phyloP scores from a whole-genome alignment of 2,797 vertebrate species.

The Coendou prehensilis region DNA sequence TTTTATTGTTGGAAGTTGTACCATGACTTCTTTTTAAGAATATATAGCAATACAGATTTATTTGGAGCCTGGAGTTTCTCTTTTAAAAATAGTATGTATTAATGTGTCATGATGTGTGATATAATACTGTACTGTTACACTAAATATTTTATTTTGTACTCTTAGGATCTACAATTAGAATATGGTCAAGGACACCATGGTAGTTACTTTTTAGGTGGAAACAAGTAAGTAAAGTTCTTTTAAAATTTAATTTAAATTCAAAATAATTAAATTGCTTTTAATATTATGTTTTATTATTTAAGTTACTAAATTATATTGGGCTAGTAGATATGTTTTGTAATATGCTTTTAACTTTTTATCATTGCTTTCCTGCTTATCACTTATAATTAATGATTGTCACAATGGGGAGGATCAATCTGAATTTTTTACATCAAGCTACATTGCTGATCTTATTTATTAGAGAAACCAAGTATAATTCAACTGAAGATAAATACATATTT shows the following conservation, averaged over 20 bases:
- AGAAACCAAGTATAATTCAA: slow-evolving; percentile 7
- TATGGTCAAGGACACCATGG: slow-evolving; percentile 94
- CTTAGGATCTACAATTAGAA: slow-evolving; percentile 95
- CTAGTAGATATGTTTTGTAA: slow-evolving; percentile 24
- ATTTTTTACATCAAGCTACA: slow-evolving; percentile 8
- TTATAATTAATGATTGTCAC: background rate
- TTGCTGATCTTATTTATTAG: slow-evolving; percentile 44
- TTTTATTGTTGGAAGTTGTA: slow-evolving; percentile 60
- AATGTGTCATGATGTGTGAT: background rate
- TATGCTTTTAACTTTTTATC: slow-evolving; percentile 38
- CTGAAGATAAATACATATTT: slow-evolving; percentile 32
- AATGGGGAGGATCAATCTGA: background rate
- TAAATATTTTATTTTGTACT: slow-evolving; percentile 71
- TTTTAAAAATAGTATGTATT: slow-evolving; percentile 57
- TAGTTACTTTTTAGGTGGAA: slow-evolving; percentile 94
- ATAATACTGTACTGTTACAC: background rate
- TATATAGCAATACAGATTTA: slow-evolving; percentile 85
- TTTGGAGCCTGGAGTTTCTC: slow-evolving; percentile 69
- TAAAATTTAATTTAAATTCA: slow-evolving; percentile 68
- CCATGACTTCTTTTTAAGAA: slow-evolving; percentile 71
- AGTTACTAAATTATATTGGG: background rate
- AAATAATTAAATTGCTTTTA: slow-evolving; percentile 3
- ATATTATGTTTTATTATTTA: background rate
- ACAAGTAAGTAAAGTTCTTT: slow-evolving; percentile 94
- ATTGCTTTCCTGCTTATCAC: slow-evolving; percentile 9